Evolutionary conservation across 1,140 invertebrate species (phyloP).

Genomic region (Nomia melanderi): DNA sequence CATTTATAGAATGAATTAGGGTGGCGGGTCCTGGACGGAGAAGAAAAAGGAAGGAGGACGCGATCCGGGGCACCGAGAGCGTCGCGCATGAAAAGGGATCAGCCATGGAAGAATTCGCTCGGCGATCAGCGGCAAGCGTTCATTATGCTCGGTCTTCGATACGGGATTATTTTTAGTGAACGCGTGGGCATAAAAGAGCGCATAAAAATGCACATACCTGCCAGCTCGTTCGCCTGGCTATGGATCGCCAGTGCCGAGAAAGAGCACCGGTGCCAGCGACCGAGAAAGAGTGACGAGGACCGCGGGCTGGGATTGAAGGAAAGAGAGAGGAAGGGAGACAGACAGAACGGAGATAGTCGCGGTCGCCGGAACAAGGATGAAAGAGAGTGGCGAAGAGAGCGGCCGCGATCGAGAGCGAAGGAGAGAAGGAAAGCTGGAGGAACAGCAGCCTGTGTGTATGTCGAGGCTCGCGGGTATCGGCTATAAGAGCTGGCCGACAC

Average conservation of each 20-base stretch:
- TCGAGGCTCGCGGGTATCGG: conserved; percentile 49
- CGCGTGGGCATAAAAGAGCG: conserved; percentile 71
- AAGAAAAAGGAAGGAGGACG: neutral
- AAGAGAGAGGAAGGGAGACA: neutral
- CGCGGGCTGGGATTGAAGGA: conserved; percentile 9
- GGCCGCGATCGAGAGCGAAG: neutral
- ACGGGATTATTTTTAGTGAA: conserved; percentile 71
- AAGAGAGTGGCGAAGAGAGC: no score
- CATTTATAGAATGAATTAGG: neutral
- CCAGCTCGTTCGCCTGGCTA: conserved; percentile 57
- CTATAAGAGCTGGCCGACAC: conserved; percentile 61
- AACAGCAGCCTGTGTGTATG: conserved; percentile 2
- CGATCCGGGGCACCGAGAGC: neutral
- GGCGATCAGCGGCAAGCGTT: conserved; percentile 36
- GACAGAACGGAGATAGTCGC: no score
- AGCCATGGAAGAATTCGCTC: conserved; percentile 35
- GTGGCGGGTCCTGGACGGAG: neutral
- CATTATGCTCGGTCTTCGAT: conserved; percentile 62
- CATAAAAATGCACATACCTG: conserved; percentile 72
- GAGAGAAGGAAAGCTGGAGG: conserved; percentile 42
- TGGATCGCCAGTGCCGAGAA: conserved; percentile 40
- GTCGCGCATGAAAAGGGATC: conserved; percentile 40
- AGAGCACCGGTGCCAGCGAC: conserved; percentile 4
- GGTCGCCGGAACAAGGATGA: no score
- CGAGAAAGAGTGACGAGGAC: conserved; percentile 36